Conservation (phyloP, 92 coral and sea anemone species). For the Epizoanthus fatuus region DNA sequence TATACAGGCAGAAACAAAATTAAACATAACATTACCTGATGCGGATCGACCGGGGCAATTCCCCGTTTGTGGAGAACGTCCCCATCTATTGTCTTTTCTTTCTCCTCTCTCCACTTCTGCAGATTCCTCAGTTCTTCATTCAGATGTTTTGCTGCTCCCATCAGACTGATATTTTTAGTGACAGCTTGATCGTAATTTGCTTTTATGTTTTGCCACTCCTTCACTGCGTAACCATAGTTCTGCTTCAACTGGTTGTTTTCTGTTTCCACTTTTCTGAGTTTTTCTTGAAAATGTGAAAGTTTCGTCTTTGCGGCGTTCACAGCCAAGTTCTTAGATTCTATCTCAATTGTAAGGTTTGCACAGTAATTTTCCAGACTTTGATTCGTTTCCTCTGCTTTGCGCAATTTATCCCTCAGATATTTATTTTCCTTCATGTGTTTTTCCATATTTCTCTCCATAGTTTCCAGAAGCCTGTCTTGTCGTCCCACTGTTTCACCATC, state of each 20-base stretch:
- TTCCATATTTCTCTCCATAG: not conserved
- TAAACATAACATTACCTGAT: not conserved
- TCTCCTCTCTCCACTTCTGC: not conserved
- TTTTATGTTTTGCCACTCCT: slow-evolving; percentile 21
- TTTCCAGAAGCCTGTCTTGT: not conserved
- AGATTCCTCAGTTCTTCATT: slow-evolving; percentile 14
- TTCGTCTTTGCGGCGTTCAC: not conserved
- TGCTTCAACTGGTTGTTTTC: slow-evolving; percentile 9
- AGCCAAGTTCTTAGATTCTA: not conserved
- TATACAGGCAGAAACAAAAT: no score
- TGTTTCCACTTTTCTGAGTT: not conserved
- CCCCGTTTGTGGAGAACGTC: no score
- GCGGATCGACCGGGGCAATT: not conserved
- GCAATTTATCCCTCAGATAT: not conserved
- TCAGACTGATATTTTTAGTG: not conserved
- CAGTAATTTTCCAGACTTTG: not conserved
- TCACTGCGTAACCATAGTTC: not conserved
- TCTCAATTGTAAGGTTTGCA: not conserved
- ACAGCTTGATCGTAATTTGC: not conserved
- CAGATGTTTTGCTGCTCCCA: not conserved
- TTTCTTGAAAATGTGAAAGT: not conserved
- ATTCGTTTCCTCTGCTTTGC: not conserved
- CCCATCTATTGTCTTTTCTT: not conserved
- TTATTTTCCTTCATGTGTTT: not conserved
- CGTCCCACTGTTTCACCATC: no score